Evolutionary conservation across 2,888 invertebrate species (phyloP).

Genomic region (Volucella inflata): DNA sequence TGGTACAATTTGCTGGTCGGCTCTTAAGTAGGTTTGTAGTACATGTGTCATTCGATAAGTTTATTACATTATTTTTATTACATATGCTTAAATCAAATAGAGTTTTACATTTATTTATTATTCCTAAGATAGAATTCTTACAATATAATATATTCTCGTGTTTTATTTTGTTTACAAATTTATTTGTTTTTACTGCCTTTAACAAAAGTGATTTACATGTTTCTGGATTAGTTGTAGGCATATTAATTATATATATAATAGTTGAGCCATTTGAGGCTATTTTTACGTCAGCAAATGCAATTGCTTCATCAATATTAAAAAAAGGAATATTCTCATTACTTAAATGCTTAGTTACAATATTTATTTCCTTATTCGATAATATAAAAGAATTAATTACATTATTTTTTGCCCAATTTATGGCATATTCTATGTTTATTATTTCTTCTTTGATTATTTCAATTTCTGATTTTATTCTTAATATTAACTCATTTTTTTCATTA

Average conservation of each 20-base stretch:
- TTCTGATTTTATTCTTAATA: slow-evolving; percentile 9
- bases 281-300: slow-evolving; percentile 64
- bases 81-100: too few relatives aligned
- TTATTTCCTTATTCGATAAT: slow-evolving; percentile 40
- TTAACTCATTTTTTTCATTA: slow-evolving; percentile 7
- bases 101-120: slow-evolving; percentile 45
- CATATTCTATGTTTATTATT: slow-evolving; percentile 11
- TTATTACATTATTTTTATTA: slow-evolving; percentile 40
- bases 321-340: slow-evolving; percentile 54
- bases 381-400: slow-evolving; percentile 41
- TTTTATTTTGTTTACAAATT: slow-evolving; percentile 46
- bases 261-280: slow-evolving; percentile 40
- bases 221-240: slow-evolving; percentile 43
- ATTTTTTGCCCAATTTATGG: slow-evolving; percentile 48
- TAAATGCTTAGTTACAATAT: slow-evolving; percentile 27
- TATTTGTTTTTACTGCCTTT: slow-evolving; percentile 49
- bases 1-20: slow-evolving; percentile 3
- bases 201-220: slow-evolving; percentile 44
- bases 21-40: slow-evolving; percentile 1
- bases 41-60: slow-evolving; percentile 10
- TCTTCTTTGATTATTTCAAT: slow-evolving; percentile 10
- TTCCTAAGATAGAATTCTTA: slow-evolving; percentile 35
- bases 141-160: slow-evolving; percentile 38
- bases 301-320: slow-evolving; percentile 57
- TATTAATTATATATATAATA: slow-evolving; percentile 54